phyloP scores from a whole-genome alignment of 2,113 vertebrate species.

The Caranx ignobilis region DNA sequence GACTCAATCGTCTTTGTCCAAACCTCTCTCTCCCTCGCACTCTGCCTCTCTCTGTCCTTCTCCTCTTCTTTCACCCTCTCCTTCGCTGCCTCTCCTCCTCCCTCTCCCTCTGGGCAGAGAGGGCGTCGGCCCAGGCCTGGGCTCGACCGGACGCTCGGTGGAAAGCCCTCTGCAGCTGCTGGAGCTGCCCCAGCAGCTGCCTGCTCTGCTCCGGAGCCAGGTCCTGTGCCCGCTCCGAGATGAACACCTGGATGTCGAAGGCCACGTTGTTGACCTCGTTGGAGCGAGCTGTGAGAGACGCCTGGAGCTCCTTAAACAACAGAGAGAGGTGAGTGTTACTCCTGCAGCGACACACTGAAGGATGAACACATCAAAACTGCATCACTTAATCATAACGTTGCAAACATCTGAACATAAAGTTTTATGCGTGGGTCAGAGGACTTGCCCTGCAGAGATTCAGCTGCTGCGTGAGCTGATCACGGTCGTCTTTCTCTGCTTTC shows the following conservation, averaged over 20 bases:
- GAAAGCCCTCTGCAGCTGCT: conserved; percentile 90
- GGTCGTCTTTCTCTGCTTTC: conserved; percentile 22
- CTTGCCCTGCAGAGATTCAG: conserved; percentile 86
- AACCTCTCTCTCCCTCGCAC: conserved; percentile 84
- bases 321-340: background rate
- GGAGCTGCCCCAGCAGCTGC: conserved; percentile 88
- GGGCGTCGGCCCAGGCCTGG: conserved; percentile 79
- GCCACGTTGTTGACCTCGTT: conserved; percentile 85
- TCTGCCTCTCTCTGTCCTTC: conserved; percentile 68
- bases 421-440: background rate
- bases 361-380: too few species aligned
- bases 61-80: conserved; percentile 63
- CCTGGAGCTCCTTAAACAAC: conserved; percentile 84
- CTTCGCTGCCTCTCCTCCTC: conserved; percentile 68
- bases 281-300: conserved; percentile 81
- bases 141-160: conserved; percentile 82
- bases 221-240: conserved; percentile 92
- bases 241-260: conserved; percentile 90
- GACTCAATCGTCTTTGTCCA: conserved; percentile 68
- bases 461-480: conserved; percentile 65
- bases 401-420: background rate
- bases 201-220: conserved; percentile 90
- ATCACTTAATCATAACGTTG: too few species aligned
- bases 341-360: too few species aligned
- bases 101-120: conserved; percentile 79